Evolutionary conservation across 2,888 invertebrate species (phyloP).

Genomic region (Idaea biselata): DNA sequence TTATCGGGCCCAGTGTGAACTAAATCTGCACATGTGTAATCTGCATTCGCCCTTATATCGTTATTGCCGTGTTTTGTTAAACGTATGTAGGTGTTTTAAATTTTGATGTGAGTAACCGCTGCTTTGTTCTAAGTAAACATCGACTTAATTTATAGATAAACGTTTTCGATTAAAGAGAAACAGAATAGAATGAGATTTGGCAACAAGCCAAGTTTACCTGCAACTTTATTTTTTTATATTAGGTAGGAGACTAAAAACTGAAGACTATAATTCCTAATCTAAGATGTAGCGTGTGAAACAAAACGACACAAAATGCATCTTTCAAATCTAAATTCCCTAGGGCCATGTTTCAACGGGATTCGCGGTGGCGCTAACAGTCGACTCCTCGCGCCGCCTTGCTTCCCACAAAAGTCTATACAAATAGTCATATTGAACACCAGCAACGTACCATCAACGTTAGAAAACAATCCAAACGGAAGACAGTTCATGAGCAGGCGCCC

Average conservation of each 20-base stretch:
- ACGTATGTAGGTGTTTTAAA: slow-evolving; percentile 35
- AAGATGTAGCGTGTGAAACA: too few species aligned
- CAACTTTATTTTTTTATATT: slow-evolving; percentile 5
- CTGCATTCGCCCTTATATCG: neutral
- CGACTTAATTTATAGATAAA: slow-evolving; percentile 48
- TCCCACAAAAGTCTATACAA: too few species aligned
- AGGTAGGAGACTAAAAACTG: neutral
- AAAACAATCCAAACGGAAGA: too few species aligned
- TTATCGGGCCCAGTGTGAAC: neutral
- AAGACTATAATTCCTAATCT: neutral
- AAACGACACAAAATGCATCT: too few species aligned
- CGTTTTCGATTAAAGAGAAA: slow-evolving; percentile 45
- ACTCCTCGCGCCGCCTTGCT: too few species aligned
- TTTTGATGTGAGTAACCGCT: slow-evolving; percentile 52
- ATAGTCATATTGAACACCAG: too few species aligned
- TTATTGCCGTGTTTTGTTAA: slow-evolving; percentile 56
- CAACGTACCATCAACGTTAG: too few species aligned
- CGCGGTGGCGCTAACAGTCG: too few species aligned
- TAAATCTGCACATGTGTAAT: slow-evolving; percentile 24
- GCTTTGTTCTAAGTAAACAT: slow-evolving; percentile 44
- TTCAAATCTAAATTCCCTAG: too few species aligned
- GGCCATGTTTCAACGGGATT: too few species aligned
- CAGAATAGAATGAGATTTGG: slow-evolving; percentile 44
- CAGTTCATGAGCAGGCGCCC: too few species aligned
- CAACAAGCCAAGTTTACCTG: slow-evolving; percentile 38